Evolutionary conservation across 2,797 vertebrate genomes (phyloP), one percentile per base, ranked within the genome.

Genomic region (Mareca strepera): DNA sequence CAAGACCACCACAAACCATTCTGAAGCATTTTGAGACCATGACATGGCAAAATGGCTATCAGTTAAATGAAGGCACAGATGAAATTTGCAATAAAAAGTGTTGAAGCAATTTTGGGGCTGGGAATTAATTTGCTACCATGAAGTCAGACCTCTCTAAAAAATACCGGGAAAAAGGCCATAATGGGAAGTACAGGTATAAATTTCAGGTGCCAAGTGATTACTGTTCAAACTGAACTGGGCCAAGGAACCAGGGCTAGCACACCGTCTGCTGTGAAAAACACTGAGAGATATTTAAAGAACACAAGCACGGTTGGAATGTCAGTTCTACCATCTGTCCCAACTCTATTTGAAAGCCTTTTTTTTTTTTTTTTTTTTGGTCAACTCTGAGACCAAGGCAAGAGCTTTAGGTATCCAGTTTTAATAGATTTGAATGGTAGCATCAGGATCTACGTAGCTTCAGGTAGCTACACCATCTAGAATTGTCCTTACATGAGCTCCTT

Each of bases 241-340:
- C 85, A 86, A 86, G 59, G 53, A 92, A 92, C 39, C 46, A 41
- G 46, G 63, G 43, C 59, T 88, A 88, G 50, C 52, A 88, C 35
- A 79, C 63, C 62, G 91, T 85, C 73, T 88, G 67, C 48, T 86
- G 67, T 3, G 21, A 93, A 79, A 96, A 93, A 43, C 67, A 75
- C 1, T 0, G 16, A 73, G 62, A 64, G 46, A 37, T 91, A 92
- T 91, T 94, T 93, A 86, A 94, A 91, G 85, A 86, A 48, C 2
- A 2, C n/a, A 90, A 88, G 70, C 77, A 79, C 58, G 88, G 46
- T 92, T 73, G 77, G 74, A 92, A 92, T 0, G 3, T 84, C 82
- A 94, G 43, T 74, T 91, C 64, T 46, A 70, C 89, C 93, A 90
- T 79, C 92, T 91, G 92, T 91, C 69, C 60, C 46, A 83, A 86